Base-by-base conservation (phyloP, 1,140 invertebrate genomes). In the Pseudoatta argentina region DNA sequence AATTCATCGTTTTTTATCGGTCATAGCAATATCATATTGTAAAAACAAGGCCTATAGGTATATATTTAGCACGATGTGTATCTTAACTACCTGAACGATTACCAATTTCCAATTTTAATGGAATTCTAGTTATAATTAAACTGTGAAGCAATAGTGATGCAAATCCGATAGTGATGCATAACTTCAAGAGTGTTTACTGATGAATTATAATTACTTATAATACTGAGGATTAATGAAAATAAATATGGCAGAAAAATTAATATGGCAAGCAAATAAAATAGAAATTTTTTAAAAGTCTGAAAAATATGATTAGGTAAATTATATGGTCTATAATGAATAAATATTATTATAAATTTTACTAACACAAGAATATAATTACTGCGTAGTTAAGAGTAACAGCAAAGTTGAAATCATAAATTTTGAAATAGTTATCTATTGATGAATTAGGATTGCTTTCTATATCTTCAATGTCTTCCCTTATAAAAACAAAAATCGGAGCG, bases 361-460 rank as follows among this genome's bases (percentile, higher is more conserved):
- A 75, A 75, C 72, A 4, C n/a, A 14, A 59, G 24, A 77, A 63
- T 77, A 77, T 77, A 77, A 77, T 48, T 77, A 64, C 12, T 48
- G 24, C 34, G 2, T 18, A 64, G 39, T 39, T 63, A 64, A 77
- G 24, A 77, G 39, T 63, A 44, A 63, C 18, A 44, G 16, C 4
- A 5, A 57, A 76, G 16, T 61, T 24, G 27, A 66, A 67, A 64
- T 44, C 39, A 48, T 48, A 77, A 77, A 64, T 77, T 59, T 75
- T 39, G 30, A 59, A 75, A 59, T 75, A 75, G 7, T 75, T 57
- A 75, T 75, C 14, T 55, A 75, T 39, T 75, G 72, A 59, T n/a
- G n/a, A 21, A 3, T 30, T 27, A 72, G 2, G 1, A 21, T n/a
- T 48, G 34, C 21, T 10, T 73, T 57, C 12, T 7, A 75, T 21